Evolutionary conservation across 1,140 invertebrate genomes (phyloP).

Genomic region (Musca vetustissima): DNA sequence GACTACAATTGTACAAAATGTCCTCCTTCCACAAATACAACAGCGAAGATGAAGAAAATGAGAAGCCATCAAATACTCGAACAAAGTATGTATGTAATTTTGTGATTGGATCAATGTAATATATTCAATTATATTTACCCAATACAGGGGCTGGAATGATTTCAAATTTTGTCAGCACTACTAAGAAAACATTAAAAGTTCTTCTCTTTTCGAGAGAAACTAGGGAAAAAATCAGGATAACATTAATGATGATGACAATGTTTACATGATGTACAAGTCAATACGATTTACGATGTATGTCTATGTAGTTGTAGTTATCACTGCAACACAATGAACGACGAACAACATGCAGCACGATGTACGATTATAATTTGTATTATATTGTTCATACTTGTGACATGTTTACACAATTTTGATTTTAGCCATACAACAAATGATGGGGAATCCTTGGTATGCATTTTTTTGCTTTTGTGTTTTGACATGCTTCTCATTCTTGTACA

Average conservation of each 20-base stretch:
- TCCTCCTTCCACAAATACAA: neutral
- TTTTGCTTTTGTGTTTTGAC: too few species aligned
- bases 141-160: too few species aligned
- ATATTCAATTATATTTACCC: neutral
- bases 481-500: too few species aligned
- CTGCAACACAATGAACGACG: neutral
- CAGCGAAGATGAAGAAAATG: neutral
- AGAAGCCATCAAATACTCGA: neutral
- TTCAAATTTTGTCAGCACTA: too few species aligned
- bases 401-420: conserved; percentile 15
- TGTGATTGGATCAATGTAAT: neutral
- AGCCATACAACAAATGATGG: neutral
- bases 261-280: neutral
- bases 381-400: neutral
- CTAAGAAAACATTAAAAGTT: too few species aligned
- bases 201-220: too few species aligned
- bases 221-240: too few species aligned
- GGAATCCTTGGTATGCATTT: too few species aligned
- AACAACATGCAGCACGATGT: neutral
- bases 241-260: too few species aligned
- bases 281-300: neutral
- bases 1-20: too few species aligned
- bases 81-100: neutral
- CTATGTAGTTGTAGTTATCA: neutral
- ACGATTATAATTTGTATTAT: neutral